Percentiles rank a stretch among this genome's conserved stretches.
Conservation (phyloP, 2,113 vertebrate genomes). For the Empidonax alnorum region DNA sequence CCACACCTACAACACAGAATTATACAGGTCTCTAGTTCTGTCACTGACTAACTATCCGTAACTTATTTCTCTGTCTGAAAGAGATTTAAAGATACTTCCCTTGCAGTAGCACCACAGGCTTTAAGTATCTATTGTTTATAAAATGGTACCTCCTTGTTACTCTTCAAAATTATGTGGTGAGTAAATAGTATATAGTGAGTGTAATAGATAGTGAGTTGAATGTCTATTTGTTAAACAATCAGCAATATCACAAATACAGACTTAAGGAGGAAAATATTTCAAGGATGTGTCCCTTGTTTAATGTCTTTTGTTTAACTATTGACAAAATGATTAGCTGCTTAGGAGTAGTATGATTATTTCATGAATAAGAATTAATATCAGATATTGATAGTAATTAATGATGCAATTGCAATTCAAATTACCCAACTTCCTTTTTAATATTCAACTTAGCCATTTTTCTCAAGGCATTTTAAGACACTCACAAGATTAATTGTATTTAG, state of each 20-base stretch:
- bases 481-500: constrained; percentile 15
- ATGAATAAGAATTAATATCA: neutral
- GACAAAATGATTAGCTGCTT: neutral
- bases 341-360: neutral
- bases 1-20: neutral
- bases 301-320: neutral
- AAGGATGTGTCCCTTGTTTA: neutral
- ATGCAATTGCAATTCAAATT: neutral
- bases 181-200: neutral
- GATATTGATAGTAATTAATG: neutral
- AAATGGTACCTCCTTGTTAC: neutral
- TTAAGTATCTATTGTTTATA: neutral
- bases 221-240: neutral
- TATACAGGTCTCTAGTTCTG: neutral
- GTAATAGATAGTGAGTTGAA: neutral
- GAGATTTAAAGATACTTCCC: neutral
- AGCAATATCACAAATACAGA: neutral
- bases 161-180: neutral
- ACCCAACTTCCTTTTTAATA: neutral
- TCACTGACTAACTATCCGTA: neutral
- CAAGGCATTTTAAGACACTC: neutral
- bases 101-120: neutral
- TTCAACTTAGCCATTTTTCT: neutral
- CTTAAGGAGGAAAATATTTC: neutral
- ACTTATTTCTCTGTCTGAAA: neutral